Conservation (phyloP, 2,888 invertebrate genomes). For the Aleiodes testaceus region DNA sequence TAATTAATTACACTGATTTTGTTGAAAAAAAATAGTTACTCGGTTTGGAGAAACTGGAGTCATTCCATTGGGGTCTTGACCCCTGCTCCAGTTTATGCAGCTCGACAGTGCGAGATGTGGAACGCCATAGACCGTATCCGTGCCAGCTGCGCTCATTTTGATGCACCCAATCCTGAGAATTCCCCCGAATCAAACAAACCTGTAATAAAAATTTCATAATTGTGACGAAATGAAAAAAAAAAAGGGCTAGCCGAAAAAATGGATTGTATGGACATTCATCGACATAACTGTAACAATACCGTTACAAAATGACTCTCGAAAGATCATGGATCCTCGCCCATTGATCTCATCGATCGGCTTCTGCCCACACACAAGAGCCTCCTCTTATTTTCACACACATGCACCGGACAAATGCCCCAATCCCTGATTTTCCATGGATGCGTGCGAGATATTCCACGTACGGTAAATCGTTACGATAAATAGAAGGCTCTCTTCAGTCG, state of each 20-base stretch:
- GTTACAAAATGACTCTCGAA: conserved; percentile 62
- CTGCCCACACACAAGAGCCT: conserved; percentile 41
- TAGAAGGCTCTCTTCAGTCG: conserved; percentile 40
- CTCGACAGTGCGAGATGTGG: conserved; percentile 54
- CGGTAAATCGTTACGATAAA: conserved; percentile 46
- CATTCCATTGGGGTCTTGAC: conserved; percentile 52
- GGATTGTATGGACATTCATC: too few relatives aligned
- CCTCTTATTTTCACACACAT: not conserved
- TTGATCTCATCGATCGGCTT: conserved; percentile 44
- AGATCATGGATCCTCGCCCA: conserved; percentile 23
- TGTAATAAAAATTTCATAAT: conserved; percentile 38
- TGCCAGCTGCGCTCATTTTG: conserved; percentile 58
- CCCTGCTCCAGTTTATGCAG: conserved; percentile 59
- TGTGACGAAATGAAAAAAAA: conserved; percentile 37
- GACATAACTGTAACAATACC: conserved; percentile 60
- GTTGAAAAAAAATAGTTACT: not conserved
- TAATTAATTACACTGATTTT: too few relatives aligned
- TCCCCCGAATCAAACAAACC: too few relatives aligned
- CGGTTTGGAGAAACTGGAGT: too few relatives aligned
- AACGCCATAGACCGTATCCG: conserved; percentile 60
- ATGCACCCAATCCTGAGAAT: too few relatives aligned
- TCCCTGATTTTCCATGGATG: conserved; percentile 11
- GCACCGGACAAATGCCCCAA: not conserved
- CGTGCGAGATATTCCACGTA: conserved; percentile 35
- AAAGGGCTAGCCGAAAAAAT: too few relatives aligned